Evolutionary conservation across 2,888 invertebrate species (phyloP).

Genomic region (Megalurothrips usitatus): DNA sequence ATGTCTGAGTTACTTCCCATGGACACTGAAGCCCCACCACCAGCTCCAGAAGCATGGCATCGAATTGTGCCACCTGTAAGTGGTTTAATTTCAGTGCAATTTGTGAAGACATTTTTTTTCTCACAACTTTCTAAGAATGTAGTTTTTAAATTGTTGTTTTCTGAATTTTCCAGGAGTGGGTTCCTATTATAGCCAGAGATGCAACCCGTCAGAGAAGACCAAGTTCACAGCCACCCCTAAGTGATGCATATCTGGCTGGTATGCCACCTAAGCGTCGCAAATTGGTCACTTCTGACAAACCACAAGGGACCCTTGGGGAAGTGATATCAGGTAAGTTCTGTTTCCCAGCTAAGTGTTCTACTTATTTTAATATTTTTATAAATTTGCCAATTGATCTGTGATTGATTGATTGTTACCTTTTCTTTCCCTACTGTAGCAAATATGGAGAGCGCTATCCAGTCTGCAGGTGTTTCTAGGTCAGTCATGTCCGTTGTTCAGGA

Average conservation of each 20-base stretch:
- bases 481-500: conserved; percentile 49
- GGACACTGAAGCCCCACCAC: conserved; percentile 43
- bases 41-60: conserved; percentile 58
- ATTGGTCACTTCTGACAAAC: conserved; percentile 53
- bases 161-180: conserved; percentile 61
- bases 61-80: conserved; percentile 56
- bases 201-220: conserved; percentile 64
- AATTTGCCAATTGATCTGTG: background rate
- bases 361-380: background rate
- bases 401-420: conserved; percentile 17
- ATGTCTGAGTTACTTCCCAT: background rate
- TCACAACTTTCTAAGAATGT: background rate
- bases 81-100: conserved; percentile 33
- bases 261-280: conserved; percentile 87
- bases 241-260: conserved; percentile 85
- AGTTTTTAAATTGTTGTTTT: background rate
- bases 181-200: conserved; percentile 81
- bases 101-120: conserved; percentile 7
- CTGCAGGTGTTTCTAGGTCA: conserved; percentile 49
- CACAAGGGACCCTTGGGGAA: conserved; percentile 40
- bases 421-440: conserved; percentile 41
- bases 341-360: conserved; percentile 28
- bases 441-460: conserved; percentile 49
- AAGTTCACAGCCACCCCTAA: conserved; percentile 57
- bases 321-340: conserved; percentile 40